Evolutionary conservation across 2,113 vertebrate species (phyloP).

Genomic region (Pelobates fuscus): DNA sequence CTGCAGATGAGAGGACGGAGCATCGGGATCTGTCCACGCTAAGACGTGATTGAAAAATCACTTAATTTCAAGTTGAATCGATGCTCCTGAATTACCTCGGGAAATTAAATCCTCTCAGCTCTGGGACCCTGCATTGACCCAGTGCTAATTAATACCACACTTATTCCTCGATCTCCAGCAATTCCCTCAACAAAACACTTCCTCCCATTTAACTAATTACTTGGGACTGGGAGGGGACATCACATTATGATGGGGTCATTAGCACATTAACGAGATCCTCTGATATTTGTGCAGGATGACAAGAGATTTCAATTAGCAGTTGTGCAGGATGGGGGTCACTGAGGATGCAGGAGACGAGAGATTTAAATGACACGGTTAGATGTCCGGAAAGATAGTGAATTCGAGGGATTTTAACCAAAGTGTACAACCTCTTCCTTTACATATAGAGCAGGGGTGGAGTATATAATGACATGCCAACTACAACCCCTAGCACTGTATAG

Average conservation of each 20-base stretch:
- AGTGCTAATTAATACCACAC: slow-evolving; percentile 38
- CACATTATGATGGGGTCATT: slow-evolving; percentile 38
- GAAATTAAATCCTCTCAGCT: slow-evolving; percentile 45
- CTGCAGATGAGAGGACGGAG: background rate
- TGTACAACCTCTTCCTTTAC: too few relatives aligned
- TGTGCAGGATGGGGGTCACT: background rate
- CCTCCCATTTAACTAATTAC: slow-evolving; percentile 46
- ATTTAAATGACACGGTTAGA: too few relatives aligned
- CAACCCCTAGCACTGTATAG: too few relatives aligned
- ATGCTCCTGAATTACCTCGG: slow-evolving; percentile 31
- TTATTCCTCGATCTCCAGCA: slow-evolving; percentile 42
- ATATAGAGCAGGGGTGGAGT: too few relatives aligned
- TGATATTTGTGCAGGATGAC: slow-evolving; percentile 28
- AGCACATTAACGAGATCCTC: slow-evolving; percentile 40
- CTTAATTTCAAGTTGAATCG: slow-evolving; percentile 40
- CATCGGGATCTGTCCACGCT: slow-evolving; percentile 16
- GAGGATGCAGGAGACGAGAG: too few relatives aligned
- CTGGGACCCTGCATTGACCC: slow-evolving; percentile 28
- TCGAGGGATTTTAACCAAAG: too few relatives aligned
- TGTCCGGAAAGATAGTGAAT: too few relatives aligned
- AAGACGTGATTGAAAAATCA: slow-evolving; percentile 40
- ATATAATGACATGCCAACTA: too few relatives aligned
- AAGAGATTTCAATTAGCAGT: slow-evolving; percentile 30
- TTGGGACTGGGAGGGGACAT: background rate
- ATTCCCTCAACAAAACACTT: slow-evolving; percentile 43